Evolutionary conservation across 2,888 invertebrate species (phyloP).

Genomic region (Trisateles emortualis): DNA sequence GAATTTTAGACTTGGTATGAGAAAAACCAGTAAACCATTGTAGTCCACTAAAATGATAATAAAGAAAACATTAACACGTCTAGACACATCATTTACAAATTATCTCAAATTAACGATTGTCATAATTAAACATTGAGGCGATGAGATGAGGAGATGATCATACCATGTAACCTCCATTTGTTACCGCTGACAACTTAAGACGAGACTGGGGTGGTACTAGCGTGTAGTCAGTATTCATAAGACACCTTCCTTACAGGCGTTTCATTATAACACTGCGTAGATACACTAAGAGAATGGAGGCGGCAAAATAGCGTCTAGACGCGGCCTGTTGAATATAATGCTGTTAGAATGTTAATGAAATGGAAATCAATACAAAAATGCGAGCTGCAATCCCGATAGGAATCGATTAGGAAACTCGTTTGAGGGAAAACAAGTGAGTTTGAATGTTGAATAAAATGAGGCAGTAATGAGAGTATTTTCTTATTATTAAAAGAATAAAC

Average conservation of each 20-base stretch:
- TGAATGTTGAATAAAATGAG: conserved; percentile 22
- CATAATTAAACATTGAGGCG: conserved; percentile 71
- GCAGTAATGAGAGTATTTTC: conserved; percentile 31
- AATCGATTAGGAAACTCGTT: conserved; percentile 42
- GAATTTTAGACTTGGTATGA: background rate
- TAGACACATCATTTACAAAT: conserved; percentile 42
- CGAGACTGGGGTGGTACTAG: conserved; percentile 53
- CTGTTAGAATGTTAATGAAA: conserved; percentile 52
- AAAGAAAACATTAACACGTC: conserved; percentile 27
- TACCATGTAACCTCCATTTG: conserved; percentile 66
- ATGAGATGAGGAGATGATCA: conserved; percentile 63
- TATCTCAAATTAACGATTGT: conserved; percentile 39
- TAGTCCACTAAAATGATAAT: background rate
- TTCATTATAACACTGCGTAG: conserved; percentile 53
- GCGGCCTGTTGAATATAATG: conserved; percentile 38
- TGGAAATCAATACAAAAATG: conserved; percentile 45
- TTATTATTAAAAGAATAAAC: conserved; percentile 5
- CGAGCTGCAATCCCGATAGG: conserved; percentile 27
- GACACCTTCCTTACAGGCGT: conserved; percentile 70
- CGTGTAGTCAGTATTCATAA: conserved; percentile 79
- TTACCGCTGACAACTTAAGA: conserved; percentile 82
- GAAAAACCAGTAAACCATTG: background rate
- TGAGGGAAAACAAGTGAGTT: conserved; percentile 32
- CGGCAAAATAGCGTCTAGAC: conserved; percentile 53
- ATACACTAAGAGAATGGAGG: conserved; percentile 48